Percentiles rank a stretch among this genome's conserved stretches.
Evolutionary conservation across 2,113 vertebrate genomes (phyloP).

Genomic region (Acanthisitta chloris): DNA sequence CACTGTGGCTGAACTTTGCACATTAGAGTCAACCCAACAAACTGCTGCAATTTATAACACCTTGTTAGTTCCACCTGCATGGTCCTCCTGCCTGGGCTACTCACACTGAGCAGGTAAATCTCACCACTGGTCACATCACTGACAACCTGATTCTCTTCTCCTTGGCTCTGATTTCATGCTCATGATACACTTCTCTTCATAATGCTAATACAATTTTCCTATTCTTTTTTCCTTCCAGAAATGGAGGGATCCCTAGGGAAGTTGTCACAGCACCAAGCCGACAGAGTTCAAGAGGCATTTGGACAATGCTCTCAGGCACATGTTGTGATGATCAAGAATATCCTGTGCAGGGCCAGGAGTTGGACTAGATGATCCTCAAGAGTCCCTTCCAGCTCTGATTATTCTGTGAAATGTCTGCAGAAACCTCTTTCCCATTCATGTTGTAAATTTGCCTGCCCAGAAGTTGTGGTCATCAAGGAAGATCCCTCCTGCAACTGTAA

Average conservation of each 20-base stretch:
- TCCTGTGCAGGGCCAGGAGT: no score
- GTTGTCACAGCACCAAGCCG: no score
- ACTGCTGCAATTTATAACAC: background rate
- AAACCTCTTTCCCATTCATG: background rate
- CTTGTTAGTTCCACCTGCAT: background rate
- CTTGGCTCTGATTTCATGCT: background rate
- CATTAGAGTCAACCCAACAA: background rate
- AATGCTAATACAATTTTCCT: background rate
- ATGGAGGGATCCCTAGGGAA: no score
- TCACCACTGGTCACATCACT: background rate
- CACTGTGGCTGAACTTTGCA: background rate
- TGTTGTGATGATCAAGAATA: no score
- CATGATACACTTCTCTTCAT: background rate
- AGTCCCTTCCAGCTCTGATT: no score
- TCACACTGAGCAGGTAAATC: background rate
- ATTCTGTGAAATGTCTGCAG: background rate
- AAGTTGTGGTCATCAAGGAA: conserved; percentile 1
- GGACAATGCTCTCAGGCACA: no score
- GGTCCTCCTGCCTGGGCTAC: background rate
- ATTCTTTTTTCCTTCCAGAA: background rate
- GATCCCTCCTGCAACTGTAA: background rate
- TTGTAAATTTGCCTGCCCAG: background rate
- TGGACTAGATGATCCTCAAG: no score
- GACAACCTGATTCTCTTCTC: background rate
- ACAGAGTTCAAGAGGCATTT: no score